Percentiles rank a stretch among this genome's conserved stretches.
phyloP scores from a whole-genome alignment of 2,797 vertebrate species.

The Takifugu ocellatus region DNA sequence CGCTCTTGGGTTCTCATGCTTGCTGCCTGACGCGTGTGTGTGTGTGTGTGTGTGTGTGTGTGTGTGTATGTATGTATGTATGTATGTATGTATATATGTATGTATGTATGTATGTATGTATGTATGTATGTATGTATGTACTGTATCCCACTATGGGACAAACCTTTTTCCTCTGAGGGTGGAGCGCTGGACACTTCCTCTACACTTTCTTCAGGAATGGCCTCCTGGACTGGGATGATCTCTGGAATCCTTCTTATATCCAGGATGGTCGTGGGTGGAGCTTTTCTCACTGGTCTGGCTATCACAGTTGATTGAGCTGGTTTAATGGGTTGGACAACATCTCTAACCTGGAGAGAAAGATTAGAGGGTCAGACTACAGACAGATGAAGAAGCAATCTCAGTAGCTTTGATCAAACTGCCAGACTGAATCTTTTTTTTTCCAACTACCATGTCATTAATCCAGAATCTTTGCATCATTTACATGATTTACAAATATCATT shows the following conservation, averaged over 20 bases:
- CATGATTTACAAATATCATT: too few relatives aligned
- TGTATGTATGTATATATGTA: too few relatives aligned
- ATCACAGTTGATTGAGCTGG: slow-evolving; percentile 47
- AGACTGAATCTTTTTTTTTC: background rate
- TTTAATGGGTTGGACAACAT: slow-evolving; percentile 44
- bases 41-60: too few relatives aligned
- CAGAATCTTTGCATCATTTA: too few relatives aligned
- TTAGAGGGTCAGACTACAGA: slow-evolving; percentile 7
- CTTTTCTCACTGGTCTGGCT: slow-evolving; percentile 66
- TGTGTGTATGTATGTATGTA: too few relatives aligned
- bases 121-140: too few relatives aligned
- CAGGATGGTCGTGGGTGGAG: slow-evolving; percentile 58
- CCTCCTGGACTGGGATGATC: slow-evolving; percentile 62
- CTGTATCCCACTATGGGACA: background rate
- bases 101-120: too few relatives aligned
- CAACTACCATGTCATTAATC: background rate
- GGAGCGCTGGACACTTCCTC: slow-evolving; percentile 60
- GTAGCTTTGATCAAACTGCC: too few relatives aligned
- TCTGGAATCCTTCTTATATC: slow-evolving; percentile 62
- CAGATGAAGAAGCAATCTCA: background rate
- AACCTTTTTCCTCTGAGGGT: slow-evolving; percentile 63
- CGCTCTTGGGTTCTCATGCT: too few relatives aligned
- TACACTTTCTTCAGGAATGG: slow-evolving; percentile 54
- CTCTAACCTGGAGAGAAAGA: slow-evolving; percentile 45
- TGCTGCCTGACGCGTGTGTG: too few relatives aligned